A percentile compares a stretch with the other conserved stretches of the same genome.
Conservation (phyloP, 64 coral and sea anemone species). For the Platygyra sinensis region DNA sequence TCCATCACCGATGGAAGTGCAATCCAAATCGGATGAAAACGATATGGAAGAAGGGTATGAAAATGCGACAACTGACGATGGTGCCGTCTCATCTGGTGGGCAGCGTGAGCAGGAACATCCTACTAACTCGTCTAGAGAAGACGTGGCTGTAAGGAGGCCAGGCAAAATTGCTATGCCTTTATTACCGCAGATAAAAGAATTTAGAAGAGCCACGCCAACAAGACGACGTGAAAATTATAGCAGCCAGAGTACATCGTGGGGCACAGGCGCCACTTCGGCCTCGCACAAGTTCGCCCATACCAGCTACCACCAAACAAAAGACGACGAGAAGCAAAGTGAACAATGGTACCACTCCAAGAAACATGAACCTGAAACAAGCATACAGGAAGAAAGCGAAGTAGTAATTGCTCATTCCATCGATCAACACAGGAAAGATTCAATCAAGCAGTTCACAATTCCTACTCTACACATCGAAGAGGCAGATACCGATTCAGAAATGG, state of each 20-base stretch:
- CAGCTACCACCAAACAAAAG: not conserved
- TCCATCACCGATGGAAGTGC: not conserved
- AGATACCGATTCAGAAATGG: conserved; percentile 24
- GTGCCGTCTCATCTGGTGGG: not conserved
- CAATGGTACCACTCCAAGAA: not conserved
- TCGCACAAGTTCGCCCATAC: not conserved
- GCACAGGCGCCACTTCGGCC: not conserved
- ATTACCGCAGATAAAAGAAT: not conserved
- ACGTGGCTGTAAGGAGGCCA: not conserved
- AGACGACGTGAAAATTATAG: not conserved
- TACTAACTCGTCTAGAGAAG: not conserved
- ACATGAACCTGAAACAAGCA: not conserved
- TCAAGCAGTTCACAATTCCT: conserved; percentile 6
- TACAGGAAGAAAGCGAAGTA: not conserved
- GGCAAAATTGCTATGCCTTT: not conserved
- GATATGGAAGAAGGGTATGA: not conserved
- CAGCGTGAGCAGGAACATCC: not conserved
- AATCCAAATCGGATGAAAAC: not conserved
- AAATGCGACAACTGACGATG: not conserved
- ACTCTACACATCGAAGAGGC: conserved; percentile 38
- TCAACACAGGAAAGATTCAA: not conserved
- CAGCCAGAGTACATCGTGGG: not conserved
- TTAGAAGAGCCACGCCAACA: not conserved
- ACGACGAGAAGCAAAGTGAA: not conserved
- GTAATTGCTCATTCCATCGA: not conserved